A percentile compares a stretch with the other conserved stretches of the same genome.
Evolutionary conservation across 2,797 vertebrate species (phyloP).

Genomic region (Cyprinodon diabolis): DNA sequence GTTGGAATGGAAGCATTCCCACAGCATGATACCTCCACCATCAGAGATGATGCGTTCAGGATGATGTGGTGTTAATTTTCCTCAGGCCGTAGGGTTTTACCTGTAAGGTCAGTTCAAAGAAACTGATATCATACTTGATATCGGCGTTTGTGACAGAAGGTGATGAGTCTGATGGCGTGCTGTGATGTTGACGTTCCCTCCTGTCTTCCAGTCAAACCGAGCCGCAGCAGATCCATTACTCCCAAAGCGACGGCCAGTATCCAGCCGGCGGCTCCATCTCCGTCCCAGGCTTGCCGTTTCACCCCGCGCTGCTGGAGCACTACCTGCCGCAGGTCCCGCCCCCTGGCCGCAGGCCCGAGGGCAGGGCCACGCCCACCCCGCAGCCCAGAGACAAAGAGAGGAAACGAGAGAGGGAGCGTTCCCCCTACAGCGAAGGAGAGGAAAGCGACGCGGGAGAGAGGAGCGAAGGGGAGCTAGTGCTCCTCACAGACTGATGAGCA

Average conservation of each 20-base stretch:
- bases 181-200: neutral
- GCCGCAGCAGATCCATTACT: slow-evolving; percentile 78
- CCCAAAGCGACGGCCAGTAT: slow-evolving; percentile 73
- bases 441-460: slow-evolving; percentile 91
- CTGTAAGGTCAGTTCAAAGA: neutral
- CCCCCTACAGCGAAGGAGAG: slow-evolving; percentile 91
- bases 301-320: slow-evolving; percentile 87
- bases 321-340: slow-evolving; percentile 85
- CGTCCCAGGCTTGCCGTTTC: slow-evolving; percentile 83
- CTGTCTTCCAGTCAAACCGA: slow-evolving; percentile 78
- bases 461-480: slow-evolving; percentile 94
- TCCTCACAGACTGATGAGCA: slow-evolving; percentile 87
- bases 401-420: slow-evolving; percentile 69
- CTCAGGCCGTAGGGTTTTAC: neutral
- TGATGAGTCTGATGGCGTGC: neutral
- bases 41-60: neutral
- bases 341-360: slow-evolving; percentile 69
- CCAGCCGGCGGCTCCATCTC: slow-evolving; percentile 65
- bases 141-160: no score
- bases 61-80: neutral
- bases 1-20: neutral
- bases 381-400: slow-evolving; percentile 73
- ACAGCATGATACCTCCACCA: neutral
- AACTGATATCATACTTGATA: no score
- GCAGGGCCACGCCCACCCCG: slow-evolving; percentile 58